These are phyloP conservation scores for Forficula auricularia DNA, from an alignment of 1,140 invertebrate genomes.

Conservation along the genomic window DNA sequence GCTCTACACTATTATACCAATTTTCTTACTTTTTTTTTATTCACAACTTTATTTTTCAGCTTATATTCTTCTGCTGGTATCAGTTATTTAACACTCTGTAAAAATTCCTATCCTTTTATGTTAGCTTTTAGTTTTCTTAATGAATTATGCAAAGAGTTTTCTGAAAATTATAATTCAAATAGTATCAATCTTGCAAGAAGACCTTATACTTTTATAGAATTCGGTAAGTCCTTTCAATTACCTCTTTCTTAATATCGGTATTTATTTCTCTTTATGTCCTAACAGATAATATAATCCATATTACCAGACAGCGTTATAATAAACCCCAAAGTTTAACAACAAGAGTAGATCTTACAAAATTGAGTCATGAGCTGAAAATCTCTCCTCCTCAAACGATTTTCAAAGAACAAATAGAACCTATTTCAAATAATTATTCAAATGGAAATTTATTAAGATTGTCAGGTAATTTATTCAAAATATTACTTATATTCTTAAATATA, in stretches of 20 bases:
- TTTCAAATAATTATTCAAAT: conserved; percentile 13
- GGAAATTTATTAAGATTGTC: conserved; percentile 12
- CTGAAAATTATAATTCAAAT: conserved; percentile 21
- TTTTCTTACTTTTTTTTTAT: no score
- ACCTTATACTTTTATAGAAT: conserved; percentile 29
- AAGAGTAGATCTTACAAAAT: conserved; percentile 23
- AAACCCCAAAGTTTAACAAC: conserved; percentile 25
- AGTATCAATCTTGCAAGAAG: conserved; percentile 21
- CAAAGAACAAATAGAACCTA: conserved; percentile 20
- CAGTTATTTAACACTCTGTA: conserved; percentile 25
- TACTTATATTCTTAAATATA: background rate
- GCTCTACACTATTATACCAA: no score
- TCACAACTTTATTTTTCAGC: conserved; percentile 20
- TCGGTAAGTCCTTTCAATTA: conserved; percentile 23
- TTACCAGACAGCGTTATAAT: conserved; percentile 25
- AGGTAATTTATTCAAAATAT: conserved; percentile 9
- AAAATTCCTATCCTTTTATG: conserved; percentile 24
- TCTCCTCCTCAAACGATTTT: conserved; percentile 23
- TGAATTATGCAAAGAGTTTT: conserved; percentile 29
- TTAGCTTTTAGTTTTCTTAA: conserved; percentile 30
- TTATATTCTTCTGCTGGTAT: conserved; percentile 24
- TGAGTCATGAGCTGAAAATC: conserved; percentile 24
- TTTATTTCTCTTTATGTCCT: background rate
- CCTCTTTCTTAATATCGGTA: conserved; percentile 3
- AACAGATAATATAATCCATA: conserved; percentile 25